These are phyloP conservation scores for Thomomys bottae DNA, from an alignment of 2,113 vertebrate genomes.

Conservation along the genomic window DNA sequence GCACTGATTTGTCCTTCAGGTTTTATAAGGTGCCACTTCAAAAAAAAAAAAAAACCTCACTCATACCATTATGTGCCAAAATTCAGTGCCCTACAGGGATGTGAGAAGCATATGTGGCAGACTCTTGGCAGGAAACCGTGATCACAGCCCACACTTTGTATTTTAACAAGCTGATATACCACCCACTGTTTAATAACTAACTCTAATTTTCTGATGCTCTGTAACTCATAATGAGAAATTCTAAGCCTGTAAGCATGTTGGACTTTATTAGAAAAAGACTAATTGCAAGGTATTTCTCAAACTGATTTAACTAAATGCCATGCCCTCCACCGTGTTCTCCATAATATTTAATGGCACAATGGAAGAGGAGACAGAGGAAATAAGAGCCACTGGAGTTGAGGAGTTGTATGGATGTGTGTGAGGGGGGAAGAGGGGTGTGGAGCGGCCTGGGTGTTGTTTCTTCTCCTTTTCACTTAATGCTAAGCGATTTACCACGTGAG, in stretches of 20 bases:
- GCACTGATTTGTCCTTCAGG: constrained; percentile 47
- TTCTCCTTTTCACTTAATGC: too few relatives aligned
- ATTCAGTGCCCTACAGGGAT: constrained; percentile 16
- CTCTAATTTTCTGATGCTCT: constrained; percentile 61
- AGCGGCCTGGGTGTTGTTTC: too few relatives aligned
- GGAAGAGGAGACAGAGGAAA: neutral
- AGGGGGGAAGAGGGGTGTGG: too few relatives aligned
- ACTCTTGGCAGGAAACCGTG: constrained; percentile 26
- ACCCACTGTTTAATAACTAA: constrained; percentile 66
- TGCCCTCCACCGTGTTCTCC: neutral
- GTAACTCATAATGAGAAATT: constrained; percentile 42
- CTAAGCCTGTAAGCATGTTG: neutral
- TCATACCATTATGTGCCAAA: neutral
- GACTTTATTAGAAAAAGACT: constrained; percentile 48
- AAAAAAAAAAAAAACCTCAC: constrained; percentile 36
- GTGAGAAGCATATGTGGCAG: neutral
- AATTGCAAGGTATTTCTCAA: constrained; percentile 37
- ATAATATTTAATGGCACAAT: neutral
- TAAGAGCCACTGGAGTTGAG: neutral
- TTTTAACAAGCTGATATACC: constrained; percentile 70
- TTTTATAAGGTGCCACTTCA: constrained; percentile 57
- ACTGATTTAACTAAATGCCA: constrained; percentile 29
- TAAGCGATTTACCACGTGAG: too few relatives aligned
- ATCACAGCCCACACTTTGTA: constrained; percentile 26
- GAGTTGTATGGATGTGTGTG: too few relatives aligned